Evolutionary conservation across 2,888 invertebrate species (phyloP).

Genomic region (Patella depressa): DNA sequence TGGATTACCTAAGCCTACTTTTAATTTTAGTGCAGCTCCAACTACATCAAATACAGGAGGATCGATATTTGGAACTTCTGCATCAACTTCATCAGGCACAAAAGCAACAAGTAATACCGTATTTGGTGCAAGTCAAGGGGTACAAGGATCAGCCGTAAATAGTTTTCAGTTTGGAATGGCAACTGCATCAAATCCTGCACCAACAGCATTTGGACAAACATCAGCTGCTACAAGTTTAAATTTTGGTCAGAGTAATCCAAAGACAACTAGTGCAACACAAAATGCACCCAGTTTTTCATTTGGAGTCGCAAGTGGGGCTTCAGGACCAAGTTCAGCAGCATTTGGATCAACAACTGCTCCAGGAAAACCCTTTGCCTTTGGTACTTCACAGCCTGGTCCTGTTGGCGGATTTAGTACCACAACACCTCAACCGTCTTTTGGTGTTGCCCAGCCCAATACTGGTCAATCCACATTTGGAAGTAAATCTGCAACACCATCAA

Average conservation of each 20-base stretch:
- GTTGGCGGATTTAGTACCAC: neutral
- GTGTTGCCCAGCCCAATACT: neutral
- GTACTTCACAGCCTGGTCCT: neutral
- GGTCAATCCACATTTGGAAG: neutral
- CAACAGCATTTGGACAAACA: neutral
- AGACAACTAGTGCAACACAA: neutral
- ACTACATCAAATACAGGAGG: neutral
- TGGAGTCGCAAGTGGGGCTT: neutral
- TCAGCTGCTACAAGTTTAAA: neutral
- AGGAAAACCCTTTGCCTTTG: neutral
- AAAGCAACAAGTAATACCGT: no score
- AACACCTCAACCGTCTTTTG: neutral
- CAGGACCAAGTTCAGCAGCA: neutral
- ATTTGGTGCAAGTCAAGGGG: no score
- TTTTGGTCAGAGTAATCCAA: conserved; percentile 5
- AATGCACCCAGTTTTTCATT: neutral
- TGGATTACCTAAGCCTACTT: neutral
- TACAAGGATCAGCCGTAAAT: no score
- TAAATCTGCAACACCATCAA: neutral
- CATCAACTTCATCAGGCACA: neutral
- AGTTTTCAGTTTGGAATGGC: conserved; percentile 3
- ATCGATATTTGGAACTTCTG: neutral
- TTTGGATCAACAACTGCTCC: neutral
- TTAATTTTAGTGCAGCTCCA: neutral
- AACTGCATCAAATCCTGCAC: neutral